Evolutionary conservation across 2,113 vertebrate genomes (phyloP), one percentile per base, ranked within the genome.

Genomic region (Oryzias woworae): DNA sequence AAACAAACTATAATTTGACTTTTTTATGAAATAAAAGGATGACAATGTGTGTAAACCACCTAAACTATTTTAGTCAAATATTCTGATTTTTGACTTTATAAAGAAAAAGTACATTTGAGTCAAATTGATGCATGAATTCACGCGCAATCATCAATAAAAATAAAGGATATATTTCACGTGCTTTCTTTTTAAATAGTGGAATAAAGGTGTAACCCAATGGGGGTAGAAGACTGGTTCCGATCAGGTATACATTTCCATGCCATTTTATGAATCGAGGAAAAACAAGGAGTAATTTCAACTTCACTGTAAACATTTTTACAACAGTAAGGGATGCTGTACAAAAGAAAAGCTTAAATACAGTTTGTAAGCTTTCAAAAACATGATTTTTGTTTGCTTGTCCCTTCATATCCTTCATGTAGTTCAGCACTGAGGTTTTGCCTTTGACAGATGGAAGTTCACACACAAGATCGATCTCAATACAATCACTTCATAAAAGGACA

Each of bases 191-290:
- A 28, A 70, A 31, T 56, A 5, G 20, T 58, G 50, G 70, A 72
- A 44, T 63, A 58, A 77, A 85, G 78, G 49, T 52, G 69, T 28
- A 78, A 81, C 43, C 75, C 69, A 71, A 78, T 64, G 72, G 85
- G 81, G 78, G 86, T 83, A 86, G 63, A 79, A 78, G 73, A 83
- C 78, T 14, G 23, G 72, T 85, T 84, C 75, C 70, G 78, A 75
- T 86, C 81, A 78, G 77, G 82, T 78, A 78, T 83, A 88, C 82
- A 85, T 77, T 77, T 85, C 84, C 88, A 85, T 90, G 88, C 86
- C 78, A 52, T 77, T 78, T 36, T 68, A 87, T 28, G 49, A 58
- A 79, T 82, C 42, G 64, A 69, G 42, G 48, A 36, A 47, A 45
- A 53, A 79, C 57, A 70, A 70, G 55, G 44, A 57, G 52, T 73